Evolutionary conservation across 2,797 vertebrate genomes (phyloP).

Genomic region (Hipposideros larvatus): DNA sequence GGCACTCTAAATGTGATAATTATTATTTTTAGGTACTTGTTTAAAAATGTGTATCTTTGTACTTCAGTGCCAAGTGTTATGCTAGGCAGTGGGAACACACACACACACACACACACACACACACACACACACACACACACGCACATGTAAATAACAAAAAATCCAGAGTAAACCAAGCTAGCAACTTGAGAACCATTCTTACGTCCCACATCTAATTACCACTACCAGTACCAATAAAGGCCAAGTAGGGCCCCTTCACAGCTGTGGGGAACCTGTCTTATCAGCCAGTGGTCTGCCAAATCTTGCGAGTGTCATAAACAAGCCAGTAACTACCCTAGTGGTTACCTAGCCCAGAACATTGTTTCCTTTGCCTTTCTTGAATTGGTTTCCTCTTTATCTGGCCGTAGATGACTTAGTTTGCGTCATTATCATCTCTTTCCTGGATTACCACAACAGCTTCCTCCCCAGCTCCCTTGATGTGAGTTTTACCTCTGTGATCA

Average conservation of each 20-base stretch:
- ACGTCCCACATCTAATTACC: not conserved
- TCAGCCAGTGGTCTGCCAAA: not conserved
- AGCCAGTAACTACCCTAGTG: not conserved
- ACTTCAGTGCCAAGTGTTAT: not conserved
- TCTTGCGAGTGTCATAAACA: not conserved
- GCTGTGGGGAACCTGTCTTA: not conserved
- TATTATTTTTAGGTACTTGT: slow-evolving; percentile 30
- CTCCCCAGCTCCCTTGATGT: not conserved
- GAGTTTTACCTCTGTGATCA: not conserved
- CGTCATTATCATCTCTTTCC: not conserved
- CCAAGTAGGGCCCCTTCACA: not conserved
- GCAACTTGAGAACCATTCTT: slow-evolving; percentile 7
- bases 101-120: not conserved
- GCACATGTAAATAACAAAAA: not conserved
- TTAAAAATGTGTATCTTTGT: slow-evolving; percentile 12
- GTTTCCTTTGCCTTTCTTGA: slow-evolving; percentile 6
- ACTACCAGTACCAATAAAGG: not conserved
- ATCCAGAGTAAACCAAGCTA: not conserved
- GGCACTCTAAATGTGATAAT: not conserved
- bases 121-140: not conserved
- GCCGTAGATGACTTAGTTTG: not conserved
- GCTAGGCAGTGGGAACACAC: not conserved
- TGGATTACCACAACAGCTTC: not conserved
- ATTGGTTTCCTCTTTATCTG: not conserved
- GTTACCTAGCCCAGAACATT: not conserved